Evolutionary conservation across 2,797 vertebrate species (phyloP), one percentile per base, ranked within the genome.

Genomic region (Coregonus sp.): DNA sequence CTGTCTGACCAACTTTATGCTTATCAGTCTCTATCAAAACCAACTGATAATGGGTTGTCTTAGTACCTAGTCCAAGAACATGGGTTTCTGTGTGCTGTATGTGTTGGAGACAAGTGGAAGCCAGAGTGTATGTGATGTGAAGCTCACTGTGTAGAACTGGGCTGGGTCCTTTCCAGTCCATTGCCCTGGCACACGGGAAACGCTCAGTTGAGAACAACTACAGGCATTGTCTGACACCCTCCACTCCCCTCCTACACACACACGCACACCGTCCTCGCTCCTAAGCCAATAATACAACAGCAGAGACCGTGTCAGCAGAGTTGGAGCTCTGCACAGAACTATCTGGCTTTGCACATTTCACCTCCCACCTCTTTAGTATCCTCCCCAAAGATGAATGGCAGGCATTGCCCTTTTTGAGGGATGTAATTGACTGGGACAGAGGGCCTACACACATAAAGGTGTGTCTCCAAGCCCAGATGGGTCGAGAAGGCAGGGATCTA

Each of bases 161-260:
- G 63, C 79, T 72, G 77, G 80, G 78, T 74, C 63, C 61, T 81
- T 88, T 85, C 74, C 77, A 85, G 77, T 74, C 85, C 73, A 9
- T 79, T 83, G 75, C 82, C 50, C 74, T 74, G 78, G 78, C 77
- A 76, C 75, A 85, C 84, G 85, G 80, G 84, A 89, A 84, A 82
- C 86, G 78, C 76, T 80, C 81, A 75, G 83, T 81, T 51, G 74
- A 84, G 86, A 92, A 92, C 92, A 93, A 92, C 88, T 56, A 75
- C 70, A 65, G 82, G 69, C 85, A 89, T 91, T 94, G 93, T 94
- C 80, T 47, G 59, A 25, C 75, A 65, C 25, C 9, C 78, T 15
- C 9, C 52, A 72, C 37, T 59, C 14, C 75, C 77, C 68, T 40
- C 40, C 40, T 9, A 35, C 35, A 11, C 73, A 37, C 52, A 12